Evolutionary conservation across 2,797 vertebrate genomes (phyloP), one percentile per base, ranked within the genome.

Genomic region (Oophaga sylvatica): DNA sequence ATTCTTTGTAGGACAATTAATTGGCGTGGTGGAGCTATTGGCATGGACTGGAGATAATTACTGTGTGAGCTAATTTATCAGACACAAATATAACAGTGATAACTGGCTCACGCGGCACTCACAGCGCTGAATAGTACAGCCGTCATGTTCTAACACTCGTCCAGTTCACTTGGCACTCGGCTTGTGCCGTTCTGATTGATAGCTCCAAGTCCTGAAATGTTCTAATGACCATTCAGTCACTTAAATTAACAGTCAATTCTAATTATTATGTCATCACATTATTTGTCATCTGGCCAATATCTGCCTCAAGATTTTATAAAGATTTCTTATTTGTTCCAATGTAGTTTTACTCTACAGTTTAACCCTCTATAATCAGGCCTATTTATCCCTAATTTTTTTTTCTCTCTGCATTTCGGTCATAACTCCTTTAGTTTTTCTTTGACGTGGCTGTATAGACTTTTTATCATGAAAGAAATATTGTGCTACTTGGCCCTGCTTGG

Each of bases 51-150:
- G 16, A 31, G 56, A 80, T 86, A 80, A 80, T 80, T 86, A 86
- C 31, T 19, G 56, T 73, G 63, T 80, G 77, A 81, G 81, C 65
- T 80, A n/a, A 86, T 86, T 86, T 81, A 86, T 86, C 85, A 80
- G 63, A 86, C 85, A 80, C 53, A 59, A 71, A 80, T 67, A 68
- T 79, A 85, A 59, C 67, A 29, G 53, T 73, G 76, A 71, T 71
- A 80, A 71, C 63, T 20, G 77, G 77, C 78, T 86, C 76, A 68
- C 29, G 45, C 71, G 35, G 59, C 83, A 65, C 70, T 84, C 71
- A 17, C 82, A 77, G 73, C 60, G 31, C 60, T 86, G 78, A 80
- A 75, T 76, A 71, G 85, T 87, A 57, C 73, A 22, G 60, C 71
- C 57, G 29, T 82, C 80, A 68, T 29, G 75, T 84, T 70, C 45